phyloP scores from a whole-genome alignment of 2,888 invertebrate genomes.

The Ceriagrion tenellum region DNA sequence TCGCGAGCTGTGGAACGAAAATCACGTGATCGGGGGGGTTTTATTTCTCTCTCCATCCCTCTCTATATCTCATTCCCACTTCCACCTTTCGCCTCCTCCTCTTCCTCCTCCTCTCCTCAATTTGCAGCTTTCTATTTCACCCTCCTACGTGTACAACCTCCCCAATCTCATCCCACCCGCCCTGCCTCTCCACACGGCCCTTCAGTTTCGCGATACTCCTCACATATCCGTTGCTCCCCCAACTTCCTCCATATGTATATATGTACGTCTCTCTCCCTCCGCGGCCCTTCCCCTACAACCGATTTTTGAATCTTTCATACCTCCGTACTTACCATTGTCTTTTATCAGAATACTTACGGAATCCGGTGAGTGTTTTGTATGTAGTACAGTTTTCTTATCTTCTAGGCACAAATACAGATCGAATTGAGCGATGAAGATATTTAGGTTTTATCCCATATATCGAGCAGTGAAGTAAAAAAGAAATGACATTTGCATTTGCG shows the following conservation, averaged over 20 bases:
- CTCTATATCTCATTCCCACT: not conserved
- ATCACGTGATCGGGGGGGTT: conserved; percentile 50
- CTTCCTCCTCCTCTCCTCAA: not conserved
- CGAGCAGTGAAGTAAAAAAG: no score
- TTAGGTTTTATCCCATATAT: no score
- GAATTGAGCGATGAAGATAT: no score
- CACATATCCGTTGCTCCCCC: not conserved
- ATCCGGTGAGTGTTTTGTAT: no score
- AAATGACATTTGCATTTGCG: no score
- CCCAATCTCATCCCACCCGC: not conserved
- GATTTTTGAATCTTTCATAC: not conserved
- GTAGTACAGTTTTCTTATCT: no score
- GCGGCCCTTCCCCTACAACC: not conserved
- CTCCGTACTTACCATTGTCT: no score
- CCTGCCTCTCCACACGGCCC: not conserved
- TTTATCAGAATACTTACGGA: no score
- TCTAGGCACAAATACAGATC: no score
- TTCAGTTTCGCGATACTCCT: not conserved
- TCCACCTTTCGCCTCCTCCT: not conserved
- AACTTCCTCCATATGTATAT: no score
- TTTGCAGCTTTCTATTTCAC: not conserved
- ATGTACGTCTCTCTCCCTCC: not conserved
- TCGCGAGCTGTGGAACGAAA: conserved; percentile 60
- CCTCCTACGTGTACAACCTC: not conserved
- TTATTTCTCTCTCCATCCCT: conserved; percentile 32